Evolutionary conservation across 2,888 invertebrate genomes (phyloP), one percentile per base, ranked within the genome.

Genomic region (Branchinecta sandiegonensis): DNA sequence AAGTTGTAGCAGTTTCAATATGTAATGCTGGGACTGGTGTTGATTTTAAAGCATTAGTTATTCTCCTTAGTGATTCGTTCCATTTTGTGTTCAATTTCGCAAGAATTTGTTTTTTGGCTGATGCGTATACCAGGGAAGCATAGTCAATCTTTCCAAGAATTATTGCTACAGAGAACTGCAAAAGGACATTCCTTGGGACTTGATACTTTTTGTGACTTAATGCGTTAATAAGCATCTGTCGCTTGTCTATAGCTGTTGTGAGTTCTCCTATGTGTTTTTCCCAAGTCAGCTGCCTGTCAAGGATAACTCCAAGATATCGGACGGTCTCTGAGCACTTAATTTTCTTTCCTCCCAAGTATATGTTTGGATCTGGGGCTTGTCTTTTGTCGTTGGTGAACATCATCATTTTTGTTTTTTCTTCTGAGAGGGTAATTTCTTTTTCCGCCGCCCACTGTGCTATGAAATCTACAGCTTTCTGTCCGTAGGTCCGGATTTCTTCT

Each of bases 331-430:
- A 11, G 50, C 50, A 48, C n/a, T n/a, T 48, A 48, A n/a, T 48
- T 11, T 48, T 48, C 50, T 11, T 11, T 48, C 50, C 50, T 11
- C n/a, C n/a, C 50, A 48, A n/a, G 50, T 11, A 48, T 48, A 48
- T n/a, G n/a, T 48, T n/a, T 48, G 50, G 50, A n/a, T 48, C 50
- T 48, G 50, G 50, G 11, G 50, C 50, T 48, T 48, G 50, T 48
- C 50, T 48, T n/a, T 48, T 48, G 11, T 48, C 50, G n/a, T n/a
- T 48, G 50, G 50, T 48, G 50, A 48, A 48, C 50, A 48, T 48
- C 50, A 48, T 48, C 50, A 48, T 48, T 48, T 11, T 48, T 11
- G 50, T 48, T 48, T 48, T 48, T n/a, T 48, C 50, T 48, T 48
- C 50, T 48, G 50, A 48, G n/a, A 48, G 50, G 50, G n/a, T 11